Evolutionary conservation across 1,140 invertebrate species (phyloP).

Genomic region (Orius insidiosus): DNA sequence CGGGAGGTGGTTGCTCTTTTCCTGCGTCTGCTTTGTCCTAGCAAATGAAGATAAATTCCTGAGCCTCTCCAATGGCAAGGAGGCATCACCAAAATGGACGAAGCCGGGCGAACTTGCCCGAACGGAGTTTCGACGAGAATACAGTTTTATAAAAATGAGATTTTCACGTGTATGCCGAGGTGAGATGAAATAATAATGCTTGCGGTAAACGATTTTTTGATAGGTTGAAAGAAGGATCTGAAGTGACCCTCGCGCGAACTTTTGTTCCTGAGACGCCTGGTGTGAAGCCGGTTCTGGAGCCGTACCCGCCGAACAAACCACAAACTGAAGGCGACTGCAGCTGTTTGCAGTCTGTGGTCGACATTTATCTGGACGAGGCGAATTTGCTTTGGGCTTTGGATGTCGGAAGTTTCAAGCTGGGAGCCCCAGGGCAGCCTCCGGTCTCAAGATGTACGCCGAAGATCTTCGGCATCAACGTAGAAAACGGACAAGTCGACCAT

Average conservation of each 20-base stretch:
- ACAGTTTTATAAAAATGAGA: conserved; percentile 37
- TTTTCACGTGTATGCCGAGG: conserved; percentile 37
- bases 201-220: conserved; percentile 19
- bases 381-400: conserved; percentile 51
- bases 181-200: conserved; percentile 39
- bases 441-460: conserved; percentile 41
- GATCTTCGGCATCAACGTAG: conserved; percentile 40
- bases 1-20: background rate
- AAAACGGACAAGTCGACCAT: conserved; percentile 35
- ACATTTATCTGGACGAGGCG: conserved; percentile 35
- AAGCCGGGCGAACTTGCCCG: background rate
- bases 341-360: conserved; percentile 39
- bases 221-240: conserved; percentile 8
- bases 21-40: background rate
- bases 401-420: conserved; percentile 40
- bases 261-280: conserved; percentile 27
- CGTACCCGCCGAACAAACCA: conserved; percentile 41
- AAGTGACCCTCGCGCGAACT: conserved; percentile 18
- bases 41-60: conserved; percentile 3
- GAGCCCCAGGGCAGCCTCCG: conserved; percentile 28
- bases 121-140: conserved; percentile 32
- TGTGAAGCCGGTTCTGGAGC: conserved; percentile 27
- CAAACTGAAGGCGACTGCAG: conserved; percentile 43
- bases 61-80: conserved; percentile 6
- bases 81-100: background rate